A percentile compares a stretch with the other conserved stretches of the same genome.
phyloP scores from a whole-genome alignment of 1,140 invertebrate species.

The Cotesia chilonis region DNA sequence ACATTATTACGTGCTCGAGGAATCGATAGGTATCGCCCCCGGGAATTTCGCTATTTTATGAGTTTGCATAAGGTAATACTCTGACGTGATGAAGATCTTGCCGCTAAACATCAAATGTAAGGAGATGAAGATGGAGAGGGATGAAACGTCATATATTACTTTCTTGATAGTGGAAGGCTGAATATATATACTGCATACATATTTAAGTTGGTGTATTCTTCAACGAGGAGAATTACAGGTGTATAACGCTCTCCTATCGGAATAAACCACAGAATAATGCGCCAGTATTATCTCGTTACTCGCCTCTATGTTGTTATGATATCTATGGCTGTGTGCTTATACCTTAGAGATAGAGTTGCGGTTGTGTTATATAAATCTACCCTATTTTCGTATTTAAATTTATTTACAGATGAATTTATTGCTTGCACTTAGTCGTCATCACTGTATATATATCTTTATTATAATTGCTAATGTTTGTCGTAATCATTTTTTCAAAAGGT shows the following conservation, averaged over 20 bases:
- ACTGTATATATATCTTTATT: too few species aligned
- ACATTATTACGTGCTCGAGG: conserved; percentile 37
- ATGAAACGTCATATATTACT: conserved; percentile 6
- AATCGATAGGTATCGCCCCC: conserved; percentile 34
- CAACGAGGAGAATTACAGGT: conserved; percentile 8
- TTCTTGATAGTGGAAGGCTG: neutral
- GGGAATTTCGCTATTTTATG: conserved; percentile 28
- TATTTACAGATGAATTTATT: too few species aligned
- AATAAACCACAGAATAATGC: conserved; percentile 3
- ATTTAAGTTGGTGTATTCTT: conserved; percentile 12
- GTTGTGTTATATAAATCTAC: too few species aligned
- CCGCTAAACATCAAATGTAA: conserved; percentile 27
- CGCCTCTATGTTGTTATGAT: too few species aligned
- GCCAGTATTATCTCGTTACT: too few species aligned
- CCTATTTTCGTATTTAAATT: too few species aligned
- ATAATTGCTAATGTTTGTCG: too few species aligned
- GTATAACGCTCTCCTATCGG: conserved; percentile 2
- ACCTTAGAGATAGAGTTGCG: too few species aligned
- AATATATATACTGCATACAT: neutral
- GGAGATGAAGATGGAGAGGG: neutral
- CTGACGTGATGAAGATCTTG: conserved; percentile 34
- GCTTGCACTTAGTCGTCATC: too few species aligned
- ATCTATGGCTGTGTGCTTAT: too few species aligned
- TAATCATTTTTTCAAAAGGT: too few species aligned
- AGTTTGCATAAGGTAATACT: conserved; percentile 29